Evolutionary conservation across 2,888 invertebrate species (phyloP).

Genomic region (Mylabris sibirica): DNA sequence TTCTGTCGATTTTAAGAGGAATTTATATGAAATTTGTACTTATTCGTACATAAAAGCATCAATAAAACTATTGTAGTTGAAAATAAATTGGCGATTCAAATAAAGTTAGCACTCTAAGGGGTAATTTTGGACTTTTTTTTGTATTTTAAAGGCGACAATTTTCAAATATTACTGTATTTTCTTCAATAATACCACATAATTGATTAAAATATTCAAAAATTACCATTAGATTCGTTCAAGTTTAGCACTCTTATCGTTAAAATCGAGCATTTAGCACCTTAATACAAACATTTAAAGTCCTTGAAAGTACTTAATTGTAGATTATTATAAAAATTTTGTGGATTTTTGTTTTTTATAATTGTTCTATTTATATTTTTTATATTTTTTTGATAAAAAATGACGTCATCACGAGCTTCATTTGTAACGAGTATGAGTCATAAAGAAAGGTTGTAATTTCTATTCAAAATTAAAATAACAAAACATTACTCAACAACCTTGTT

Average conservation of each 20-base stretch:
- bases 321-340: no score
- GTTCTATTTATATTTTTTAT: no score
- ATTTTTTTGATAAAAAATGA: no score
- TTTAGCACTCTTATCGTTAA: not conserved
- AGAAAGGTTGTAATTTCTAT: no score
- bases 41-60: no score
- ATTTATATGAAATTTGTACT: no score
- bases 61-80: no score
- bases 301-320: no score
- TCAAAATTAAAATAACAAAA: not conserved
- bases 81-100: not conserved
- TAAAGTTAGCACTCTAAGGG: not conserved
- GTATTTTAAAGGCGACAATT: not conserved
- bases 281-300: not conserved
- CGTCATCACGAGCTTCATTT: no score
- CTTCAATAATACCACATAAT: not conserved
- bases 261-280: not conserved
- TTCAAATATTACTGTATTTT: not conserved
- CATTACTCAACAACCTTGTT: not conserved
- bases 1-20: no score
- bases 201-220: not conserved
- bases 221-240: not conserved
- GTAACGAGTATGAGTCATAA: no score
- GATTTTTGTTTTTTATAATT: no score
- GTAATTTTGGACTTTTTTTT: not conserved